Evolutionary conservation across 2,113 vertebrate genomes (phyloP).

Genomic region (Rhineura floridana): DNA sequence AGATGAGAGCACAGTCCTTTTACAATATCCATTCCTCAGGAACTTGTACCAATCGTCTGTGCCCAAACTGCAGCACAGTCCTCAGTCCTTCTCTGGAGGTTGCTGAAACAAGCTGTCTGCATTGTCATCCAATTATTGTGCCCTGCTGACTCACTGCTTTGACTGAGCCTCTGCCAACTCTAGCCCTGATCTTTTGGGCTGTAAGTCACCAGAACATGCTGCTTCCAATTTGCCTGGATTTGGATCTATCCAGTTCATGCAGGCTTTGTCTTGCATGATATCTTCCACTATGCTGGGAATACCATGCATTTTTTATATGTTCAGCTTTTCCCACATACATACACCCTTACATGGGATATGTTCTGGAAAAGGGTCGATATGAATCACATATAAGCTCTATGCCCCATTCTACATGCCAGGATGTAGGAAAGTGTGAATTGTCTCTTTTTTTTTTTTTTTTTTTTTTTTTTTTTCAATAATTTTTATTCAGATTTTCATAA

Average conservation of each 20-base stretch:
- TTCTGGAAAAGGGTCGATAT: background rate
- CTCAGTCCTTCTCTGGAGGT: background rate
- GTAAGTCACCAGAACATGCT: background rate
- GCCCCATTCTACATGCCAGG: background rate
- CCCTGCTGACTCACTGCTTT: background rate
- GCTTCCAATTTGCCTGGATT: background rate
- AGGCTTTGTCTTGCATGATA: background rate
- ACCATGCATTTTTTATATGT: background rate
- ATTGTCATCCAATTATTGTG: background rate
- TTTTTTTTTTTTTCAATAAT: no score
- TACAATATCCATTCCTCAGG: background rate
- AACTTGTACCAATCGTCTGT: background rate
- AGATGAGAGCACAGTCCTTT: background rate
- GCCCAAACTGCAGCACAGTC: background rate
- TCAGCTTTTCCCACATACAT: background rate
- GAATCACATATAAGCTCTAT: background rate
- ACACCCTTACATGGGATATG: background rate
- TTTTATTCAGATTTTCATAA: no score
- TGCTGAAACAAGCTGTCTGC: background rate
- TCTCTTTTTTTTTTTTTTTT: no score
- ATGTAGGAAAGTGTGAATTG: background rate
- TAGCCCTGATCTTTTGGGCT: background rate
- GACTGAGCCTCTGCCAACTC: background rate
- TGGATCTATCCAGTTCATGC: background rate
- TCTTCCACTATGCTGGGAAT: background rate